Conservation (phyloP, 2,888 invertebrate species). For the Chymomyza amoena region DNA sequence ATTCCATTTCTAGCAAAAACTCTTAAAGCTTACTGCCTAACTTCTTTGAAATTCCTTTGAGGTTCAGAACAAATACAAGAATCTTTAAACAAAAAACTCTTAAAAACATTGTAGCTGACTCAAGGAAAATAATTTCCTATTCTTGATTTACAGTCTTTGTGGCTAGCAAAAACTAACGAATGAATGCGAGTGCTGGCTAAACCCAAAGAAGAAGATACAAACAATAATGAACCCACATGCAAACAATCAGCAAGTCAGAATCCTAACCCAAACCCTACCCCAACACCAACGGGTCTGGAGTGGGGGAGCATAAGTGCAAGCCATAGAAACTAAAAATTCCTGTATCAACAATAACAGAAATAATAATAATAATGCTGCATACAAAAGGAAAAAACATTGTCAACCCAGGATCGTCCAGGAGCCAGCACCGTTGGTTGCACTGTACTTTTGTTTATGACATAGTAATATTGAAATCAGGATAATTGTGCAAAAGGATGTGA, state of each 20-base stretch:
- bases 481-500: slow-evolving; percentile 68
- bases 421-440: slow-evolving; percentile 26
- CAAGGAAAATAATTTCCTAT: slow-evolving; percentile 53
- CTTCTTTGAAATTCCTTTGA: no score
- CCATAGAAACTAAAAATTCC: slow-evolving; percentile 46
- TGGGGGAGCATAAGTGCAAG: slow-evolving; percentile 26
- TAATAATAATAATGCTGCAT: slow-evolving; percentile 37
- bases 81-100: slow-evolving; percentile 1
- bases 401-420: background rate
- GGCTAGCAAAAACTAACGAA: slow-evolving; percentile 27
- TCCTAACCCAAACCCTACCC: no score
- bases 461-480: slow-evolving; percentile 66
- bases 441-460: slow-evolving; percentile 62
- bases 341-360: slow-evolving; percentile 50
- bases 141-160: slow-evolving; percentile 43
- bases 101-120: slow-evolving; percentile 15
- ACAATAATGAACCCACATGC: background rate
- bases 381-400: background rate
- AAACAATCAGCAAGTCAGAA: background rate
- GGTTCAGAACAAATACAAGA: no score
- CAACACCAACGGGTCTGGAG: background rate
- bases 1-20: no score
- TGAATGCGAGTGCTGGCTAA: background rate
- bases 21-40: no score
- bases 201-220: background rate